Conservation (phyloP, 2,888 invertebrate species). For the Busseola fusca region DNA sequence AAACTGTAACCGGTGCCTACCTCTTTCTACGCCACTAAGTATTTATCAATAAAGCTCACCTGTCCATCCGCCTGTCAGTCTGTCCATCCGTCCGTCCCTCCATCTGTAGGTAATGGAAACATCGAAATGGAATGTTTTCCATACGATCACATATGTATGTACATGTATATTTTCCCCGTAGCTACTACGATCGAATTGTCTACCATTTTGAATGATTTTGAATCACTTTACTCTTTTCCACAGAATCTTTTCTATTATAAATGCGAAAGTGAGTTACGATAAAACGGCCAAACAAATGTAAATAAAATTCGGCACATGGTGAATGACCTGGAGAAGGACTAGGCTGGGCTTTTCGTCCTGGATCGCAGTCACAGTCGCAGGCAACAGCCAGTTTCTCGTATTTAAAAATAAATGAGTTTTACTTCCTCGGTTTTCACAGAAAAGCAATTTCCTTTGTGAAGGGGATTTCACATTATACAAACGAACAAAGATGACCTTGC, state of each 20-base stretch:
- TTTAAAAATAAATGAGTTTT: not conserved
- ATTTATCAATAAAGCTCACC: conserved; percentile 32
- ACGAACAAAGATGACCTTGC: conserved; percentile 44
- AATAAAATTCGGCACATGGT: not conserved
- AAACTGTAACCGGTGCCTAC: conserved; percentile 4
- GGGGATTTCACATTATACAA: conserved; percentile 24
- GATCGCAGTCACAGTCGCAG: not conserved
- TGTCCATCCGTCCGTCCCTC: conserved; percentile 28
- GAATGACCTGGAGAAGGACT: not conserved
- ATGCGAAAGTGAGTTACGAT: not conserved
- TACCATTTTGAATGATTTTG: not conserved
- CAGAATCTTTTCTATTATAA: not conserved
- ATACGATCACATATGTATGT: conserved; percentile 10
- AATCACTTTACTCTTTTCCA: not conserved
- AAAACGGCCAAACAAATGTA: not conserved
- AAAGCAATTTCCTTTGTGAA: conserved; percentile 28
- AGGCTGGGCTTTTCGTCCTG: not conserved
- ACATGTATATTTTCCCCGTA: not conserved
- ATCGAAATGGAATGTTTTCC: conserved; percentile 34
- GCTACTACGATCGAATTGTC: not conserved
- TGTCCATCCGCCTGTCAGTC: conserved; percentile 34
- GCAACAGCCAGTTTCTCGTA: not conserved
- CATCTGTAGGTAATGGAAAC: conserved; percentile 36
- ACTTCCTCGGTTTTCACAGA: not conserved
- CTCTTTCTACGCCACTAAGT: conserved; percentile 18